Evolutionary conservation across 1,140 invertebrate species (phyloP), one percentile per base, ranked within the genome.

Genomic region (Drosophila athabasca): DNA sequence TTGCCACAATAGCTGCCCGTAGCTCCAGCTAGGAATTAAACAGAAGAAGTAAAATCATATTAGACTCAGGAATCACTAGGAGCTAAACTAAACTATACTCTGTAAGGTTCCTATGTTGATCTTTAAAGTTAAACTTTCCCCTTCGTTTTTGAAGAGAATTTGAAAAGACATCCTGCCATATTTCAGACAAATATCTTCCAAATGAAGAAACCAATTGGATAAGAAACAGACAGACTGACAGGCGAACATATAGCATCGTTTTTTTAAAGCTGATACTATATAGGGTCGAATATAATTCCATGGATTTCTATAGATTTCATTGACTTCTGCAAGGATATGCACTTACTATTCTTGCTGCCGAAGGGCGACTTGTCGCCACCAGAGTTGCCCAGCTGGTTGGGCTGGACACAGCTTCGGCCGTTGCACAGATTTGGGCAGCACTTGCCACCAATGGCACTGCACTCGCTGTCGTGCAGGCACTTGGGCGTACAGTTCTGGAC

Each of bases 371-470:
- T 76, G 50, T 90, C 74, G 6, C 35, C 70, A 3, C 84, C 84
- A 6, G 79, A 75, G 31, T 83, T 89, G 22, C 71, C 65, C 92
- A 84, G 13, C 87, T 67, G 26, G 76, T 93, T 93, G 0, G 94
- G 75, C 19, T 92, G 84, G 0, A 92, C 93, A 75, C 95, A 96
- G 2, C 95, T 95, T 71, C 93, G 94, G 19, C 92, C 92, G 71
- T 95, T 94, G 90, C 95, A 96, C 62, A 94, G 91, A 91, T 96
- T 95, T 3, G 94, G 92, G 75, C 95, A 96, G 90, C 95, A 96
- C 73, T 94, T 94, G 84, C 94, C 93, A 73, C 93, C 95, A 68
- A 92, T 91, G 46, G 90, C 77, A 51, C 91, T 93, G 90, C 95
- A 96, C 70, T 95, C 93, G 67, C 93, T 94, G 79, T 95, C 94